phyloP scores from a whole-genome alignment of 1,140 invertebrate genomes.

The Dendrolimus kikuchii region DNA sequence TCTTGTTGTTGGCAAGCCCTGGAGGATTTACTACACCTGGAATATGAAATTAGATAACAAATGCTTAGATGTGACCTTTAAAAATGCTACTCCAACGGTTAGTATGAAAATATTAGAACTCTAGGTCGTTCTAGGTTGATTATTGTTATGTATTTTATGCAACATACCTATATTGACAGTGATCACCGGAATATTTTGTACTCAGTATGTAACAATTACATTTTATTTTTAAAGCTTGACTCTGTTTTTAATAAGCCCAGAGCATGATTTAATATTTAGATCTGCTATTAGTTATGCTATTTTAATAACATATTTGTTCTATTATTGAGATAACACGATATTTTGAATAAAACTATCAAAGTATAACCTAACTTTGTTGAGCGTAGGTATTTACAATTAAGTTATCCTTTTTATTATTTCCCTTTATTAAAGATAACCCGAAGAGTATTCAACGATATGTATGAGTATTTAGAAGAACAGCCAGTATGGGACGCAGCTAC shows the following conservation, averaged over 20 bases:
- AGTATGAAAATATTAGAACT: constrained; percentile 9
- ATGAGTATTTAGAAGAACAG: constrained; percentile 44
- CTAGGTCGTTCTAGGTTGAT: too few relatives aligned
- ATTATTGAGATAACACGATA: too few relatives aligned
- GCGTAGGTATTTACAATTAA: not conserved
- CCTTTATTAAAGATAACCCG: constrained; percentile 34
- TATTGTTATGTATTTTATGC: too few relatives aligned
- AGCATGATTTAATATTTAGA: too few relatives aligned
- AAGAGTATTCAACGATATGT: constrained; percentile 45
- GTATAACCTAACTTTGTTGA: not conserved
- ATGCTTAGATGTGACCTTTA: constrained; percentile 43
- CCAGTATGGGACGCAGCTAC: constrained; percentile 47
- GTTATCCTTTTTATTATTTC: not conserved
- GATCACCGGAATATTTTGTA: too few relatives aligned
- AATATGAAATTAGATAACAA: constrained; percentile 36
- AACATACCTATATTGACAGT: too few relatives aligned
- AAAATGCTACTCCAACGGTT: constrained; percentile 34
- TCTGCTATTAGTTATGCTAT: too few relatives aligned
- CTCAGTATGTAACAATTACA: too few relatives aligned
- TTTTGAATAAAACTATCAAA: too few relatives aligned
- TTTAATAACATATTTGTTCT: too few relatives aligned
- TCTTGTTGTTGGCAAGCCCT: constrained; percentile 30
- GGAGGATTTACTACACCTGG: constrained; percentile 53
- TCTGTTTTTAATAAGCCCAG: too few relatives aligned
- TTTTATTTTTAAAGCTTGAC: too few relatives aligned